These are phyloP conservation scores for Oxygymnocypris stewartii DNA, from an alignment of 2,113 vertebrate species.

Conservation along the genomic window DNA sequence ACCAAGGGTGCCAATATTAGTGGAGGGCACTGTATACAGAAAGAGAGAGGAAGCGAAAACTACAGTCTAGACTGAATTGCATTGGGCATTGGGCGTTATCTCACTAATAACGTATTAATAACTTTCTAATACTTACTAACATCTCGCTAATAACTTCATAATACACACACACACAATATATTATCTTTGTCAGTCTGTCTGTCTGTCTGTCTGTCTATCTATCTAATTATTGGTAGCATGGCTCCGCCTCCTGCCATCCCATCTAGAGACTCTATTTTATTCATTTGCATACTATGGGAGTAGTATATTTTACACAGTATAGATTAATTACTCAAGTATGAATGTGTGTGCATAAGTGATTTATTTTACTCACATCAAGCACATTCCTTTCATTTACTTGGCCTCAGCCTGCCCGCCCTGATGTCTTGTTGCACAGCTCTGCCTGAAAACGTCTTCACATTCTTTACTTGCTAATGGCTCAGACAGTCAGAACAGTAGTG, in stretches of 20 bases:
- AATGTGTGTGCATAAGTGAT: constrained; percentile 42
- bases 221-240: neutral
- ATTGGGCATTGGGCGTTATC: neutral
- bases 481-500: constrained; percentile 52
- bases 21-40: too few species aligned
- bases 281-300: neutral
- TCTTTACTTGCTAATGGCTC: constrained; percentile 52
- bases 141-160: too few species aligned
- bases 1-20: too few species aligned
- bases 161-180: too few species aligned
- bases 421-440: constrained; percentile 49
- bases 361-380: constrained; percentile 28
- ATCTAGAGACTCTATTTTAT: neutral
- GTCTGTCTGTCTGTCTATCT: too few species aligned
- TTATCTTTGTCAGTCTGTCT: too few species aligned
- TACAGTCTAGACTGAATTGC: neutral
- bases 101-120: neutral
- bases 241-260: neutral
- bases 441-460: constrained; percentile 50
- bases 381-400: constrained; percentile 51
- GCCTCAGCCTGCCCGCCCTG: constrained; percentile 27
- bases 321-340: neutral
- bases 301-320: neutral
- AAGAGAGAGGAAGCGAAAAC: neutral
- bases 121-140: too few species aligned